Evolutionary conservation across 2,888 invertebrate species (phyloP).

Genomic region (Odiellus spinosus): DNA sequence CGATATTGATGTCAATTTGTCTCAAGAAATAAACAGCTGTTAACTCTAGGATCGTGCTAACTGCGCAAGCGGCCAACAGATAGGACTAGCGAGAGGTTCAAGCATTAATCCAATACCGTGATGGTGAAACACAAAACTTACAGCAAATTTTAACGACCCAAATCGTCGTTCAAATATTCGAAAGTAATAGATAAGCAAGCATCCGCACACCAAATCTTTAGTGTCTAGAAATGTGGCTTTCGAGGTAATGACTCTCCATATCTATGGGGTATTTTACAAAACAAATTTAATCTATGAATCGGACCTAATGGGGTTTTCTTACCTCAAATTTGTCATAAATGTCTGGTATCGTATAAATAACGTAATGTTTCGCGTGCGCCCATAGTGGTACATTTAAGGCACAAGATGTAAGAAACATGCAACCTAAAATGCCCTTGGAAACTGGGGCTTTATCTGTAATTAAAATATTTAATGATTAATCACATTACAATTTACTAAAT

Average conservation of each 20-base stretch:
- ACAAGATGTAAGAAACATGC: constrained; percentile 33
- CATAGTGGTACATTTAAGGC: constrained; percentile 34
- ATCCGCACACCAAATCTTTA: constrained; percentile 37
- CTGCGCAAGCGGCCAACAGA: constrained; percentile 31
- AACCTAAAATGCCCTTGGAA: constrained; percentile 34
- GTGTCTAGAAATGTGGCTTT: constrained; percentile 36
- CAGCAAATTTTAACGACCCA: constrained; percentile 37
- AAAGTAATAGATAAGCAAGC: constrained; percentile 37
- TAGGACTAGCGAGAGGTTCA: constrained; percentile 30
- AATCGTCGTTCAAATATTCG: constrained; percentile 38
- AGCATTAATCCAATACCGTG: not conserved
- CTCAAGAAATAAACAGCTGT: constrained; percentile 27
- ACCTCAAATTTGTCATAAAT: constrained; percentile 31
- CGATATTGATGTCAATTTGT: constrained; percentile 28
- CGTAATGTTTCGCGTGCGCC: constrained; percentile 29
- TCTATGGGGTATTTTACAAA: constrained; percentile 24
- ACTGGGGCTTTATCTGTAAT: constrained; percentile 35
- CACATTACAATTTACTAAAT: too few species aligned
- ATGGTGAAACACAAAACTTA: constrained; percentile 21
- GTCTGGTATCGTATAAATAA: constrained; percentile 31
- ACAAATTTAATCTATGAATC: constrained; percentile 1
- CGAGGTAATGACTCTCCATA: constrained; percentile 32
- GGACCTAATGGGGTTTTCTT: constrained; percentile 3
- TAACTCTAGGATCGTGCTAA: constrained; percentile 33
- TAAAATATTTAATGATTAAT: too few species aligned